These are phyloP conservation scores for Stratiolaelaps scimitus DNA, from an alignment of 1,140 invertebrate genomes.

Conservation along the genomic window DNA sequence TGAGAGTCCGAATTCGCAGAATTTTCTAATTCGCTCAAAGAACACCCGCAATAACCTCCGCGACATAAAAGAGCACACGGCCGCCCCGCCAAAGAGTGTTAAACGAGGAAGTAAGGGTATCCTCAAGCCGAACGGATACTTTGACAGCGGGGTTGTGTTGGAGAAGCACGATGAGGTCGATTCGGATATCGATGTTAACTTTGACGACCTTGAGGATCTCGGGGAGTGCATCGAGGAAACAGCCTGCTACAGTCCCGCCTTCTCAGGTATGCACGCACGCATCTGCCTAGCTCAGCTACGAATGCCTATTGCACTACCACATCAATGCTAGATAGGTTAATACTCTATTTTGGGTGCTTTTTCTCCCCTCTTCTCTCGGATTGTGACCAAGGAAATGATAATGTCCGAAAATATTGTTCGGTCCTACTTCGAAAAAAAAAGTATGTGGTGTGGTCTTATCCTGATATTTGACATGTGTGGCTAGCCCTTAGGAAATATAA, in stretches of 20 bases:
- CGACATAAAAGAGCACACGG: neutral
- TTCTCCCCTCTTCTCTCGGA: too few relatives aligned
- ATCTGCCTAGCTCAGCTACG: conserved; percentile 24
- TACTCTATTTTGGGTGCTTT: too few relatives aligned
- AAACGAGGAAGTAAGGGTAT: conserved; percentile 8
- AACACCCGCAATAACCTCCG: conserved; percentile 19
- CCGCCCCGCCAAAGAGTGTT: too few relatives aligned
- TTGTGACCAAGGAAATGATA: too few relatives aligned
- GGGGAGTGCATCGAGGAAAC: conserved; percentile 22
- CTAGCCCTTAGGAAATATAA: too few relatives aligned
- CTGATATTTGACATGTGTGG: too few relatives aligned
- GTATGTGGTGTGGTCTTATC: too few relatives aligned
- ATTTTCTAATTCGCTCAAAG: conserved; percentile 13
- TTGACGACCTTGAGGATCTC: conserved; percentile 26
- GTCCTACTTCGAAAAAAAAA: too few relatives aligned
- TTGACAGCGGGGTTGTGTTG: conserved; percentile 17
- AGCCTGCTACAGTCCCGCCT: conserved; percentile 23
- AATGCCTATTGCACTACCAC: too few relatives aligned
- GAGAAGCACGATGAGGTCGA: conserved; percentile 26
- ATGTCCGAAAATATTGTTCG: too few relatives aligned
- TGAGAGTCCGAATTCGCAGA: conserved; percentile 10
- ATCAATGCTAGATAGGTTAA: too few relatives aligned
- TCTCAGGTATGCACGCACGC: conserved; percentile 28
- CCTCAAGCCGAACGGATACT: conserved; percentile 26
- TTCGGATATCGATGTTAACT: conserved; percentile 25